phyloP scores from a whole-genome alignment of 2,797 vertebrate species.

The Rhodeus uyekii region DNA sequence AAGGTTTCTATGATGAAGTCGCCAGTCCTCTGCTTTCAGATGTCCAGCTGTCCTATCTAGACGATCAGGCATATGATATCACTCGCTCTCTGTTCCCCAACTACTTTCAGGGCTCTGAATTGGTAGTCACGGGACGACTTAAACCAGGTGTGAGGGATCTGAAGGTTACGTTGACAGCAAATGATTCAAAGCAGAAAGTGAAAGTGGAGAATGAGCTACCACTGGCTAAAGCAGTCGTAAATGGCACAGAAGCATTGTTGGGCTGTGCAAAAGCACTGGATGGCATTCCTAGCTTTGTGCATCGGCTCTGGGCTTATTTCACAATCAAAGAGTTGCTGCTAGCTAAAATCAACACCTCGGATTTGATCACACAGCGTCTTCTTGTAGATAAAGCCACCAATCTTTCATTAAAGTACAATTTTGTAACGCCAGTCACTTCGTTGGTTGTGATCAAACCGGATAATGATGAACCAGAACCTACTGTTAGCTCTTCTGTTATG shows the following conservation, averaged over 20 bases:
- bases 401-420: conserved; percentile 85
- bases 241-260: conserved; percentile 54
- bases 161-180: conserved; percentile 74
- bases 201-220: conserved; percentile 73
- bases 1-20: conserved; percentile 85
- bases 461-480: conserved; percentile 62
- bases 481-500: conserved; percentile 59
- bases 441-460: conserved; percentile 83
- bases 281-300: conserved; percentile 76
- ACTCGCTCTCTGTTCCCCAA: conserved; percentile 80
- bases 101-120: conserved; percentile 85
- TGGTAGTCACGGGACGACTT: conserved; percentile 82
- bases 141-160: conserved; percentile 73
- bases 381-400: conserved; percentile 82
- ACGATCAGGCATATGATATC: conserved; percentile 76
- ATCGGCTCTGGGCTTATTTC: conserved; percentile 84
- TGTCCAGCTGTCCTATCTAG: conserved; percentile 80
- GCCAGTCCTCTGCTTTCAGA: conserved; percentile 84
- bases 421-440: conserved; percentile 86
- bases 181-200: conserved; percentile 70
- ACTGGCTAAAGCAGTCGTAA: conserved; percentile 53
- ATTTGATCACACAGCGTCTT: conserved; percentile 70
- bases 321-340: conserved; percentile 85
- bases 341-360: conserved; percentile 73
- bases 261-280: conserved; percentile 62